Percentiles rank a stretch among this genome's conserved stretches.
Evolutionary conservation across 2,797 vertebrate genomes (phyloP).

Genomic region (Hirundo rustica): DNA sequence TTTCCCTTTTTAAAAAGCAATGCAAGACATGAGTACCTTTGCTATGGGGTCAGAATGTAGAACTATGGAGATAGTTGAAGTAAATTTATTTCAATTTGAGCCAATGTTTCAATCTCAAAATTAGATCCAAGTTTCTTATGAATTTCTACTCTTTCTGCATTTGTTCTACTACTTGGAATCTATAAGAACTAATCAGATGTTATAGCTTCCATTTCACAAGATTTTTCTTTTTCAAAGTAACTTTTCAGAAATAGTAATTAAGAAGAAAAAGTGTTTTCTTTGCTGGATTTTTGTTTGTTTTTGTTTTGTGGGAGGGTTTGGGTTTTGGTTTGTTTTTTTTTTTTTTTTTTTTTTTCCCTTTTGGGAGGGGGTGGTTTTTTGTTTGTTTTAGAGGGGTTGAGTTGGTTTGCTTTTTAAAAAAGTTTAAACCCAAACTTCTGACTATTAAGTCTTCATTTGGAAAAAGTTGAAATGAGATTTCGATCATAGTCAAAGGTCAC

Average conservation of each 20-base stretch:
- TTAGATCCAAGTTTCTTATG: not conserved
- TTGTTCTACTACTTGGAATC: not conserved
- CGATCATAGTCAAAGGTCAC: not conserved
- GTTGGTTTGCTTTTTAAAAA: not conserved
- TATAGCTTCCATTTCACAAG: not conserved
- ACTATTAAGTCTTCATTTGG: not conserved
- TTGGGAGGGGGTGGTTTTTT: not conserved
- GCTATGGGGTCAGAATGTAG: not conserved
- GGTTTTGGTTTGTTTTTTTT: not conserved
- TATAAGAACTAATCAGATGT: not conserved
- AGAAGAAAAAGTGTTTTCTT: not conserved
- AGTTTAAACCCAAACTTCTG: not conserved
- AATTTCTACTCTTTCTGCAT: not conserved
- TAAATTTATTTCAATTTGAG: not conserved
- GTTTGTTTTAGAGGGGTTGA: not conserved
- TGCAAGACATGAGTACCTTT: not conserved
- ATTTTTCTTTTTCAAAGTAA: not conserved
- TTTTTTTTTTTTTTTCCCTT: not conserved
- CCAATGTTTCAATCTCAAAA: not conserved
- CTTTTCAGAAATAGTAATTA: not conserved
- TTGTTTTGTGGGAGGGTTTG: not conserved
- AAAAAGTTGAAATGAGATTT: not conserved
- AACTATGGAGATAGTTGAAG: not conserved
- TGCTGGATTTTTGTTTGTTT: not conserved
- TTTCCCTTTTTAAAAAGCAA: not conserved